A percentile compares a stretch with the other conserved stretches of the same genome.
These are phyloP conservation scores for Nomada fucata DNA, from an alignment of 2,888 invertebrate genomes.

Conservation along the genomic window DNA sequence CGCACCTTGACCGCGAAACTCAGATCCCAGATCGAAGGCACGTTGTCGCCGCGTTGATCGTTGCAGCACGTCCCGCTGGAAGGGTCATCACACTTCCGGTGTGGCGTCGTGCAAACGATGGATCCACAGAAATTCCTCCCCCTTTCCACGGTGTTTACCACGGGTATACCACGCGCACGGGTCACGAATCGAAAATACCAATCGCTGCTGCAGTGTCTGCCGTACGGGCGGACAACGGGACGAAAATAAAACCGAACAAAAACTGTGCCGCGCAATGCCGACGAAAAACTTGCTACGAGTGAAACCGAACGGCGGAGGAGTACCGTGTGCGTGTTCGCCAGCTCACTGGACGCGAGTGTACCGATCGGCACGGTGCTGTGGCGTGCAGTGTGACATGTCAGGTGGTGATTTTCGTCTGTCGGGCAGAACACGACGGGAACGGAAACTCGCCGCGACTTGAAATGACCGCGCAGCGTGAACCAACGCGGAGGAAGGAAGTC, in stretches of 20 bases:
- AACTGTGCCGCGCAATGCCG: background rate
- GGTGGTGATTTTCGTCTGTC: conserved; percentile 52
- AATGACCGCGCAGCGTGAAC: conserved; percentile 56
- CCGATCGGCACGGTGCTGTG: conserved; percentile 43
- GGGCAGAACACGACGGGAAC: conserved; percentile 33
- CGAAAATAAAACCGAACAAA: background rate
- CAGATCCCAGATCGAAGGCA: conserved; percentile 48
- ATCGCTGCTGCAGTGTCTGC: background rate
- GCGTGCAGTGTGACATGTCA: conserved; percentile 63
- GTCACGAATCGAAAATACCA: conserved; percentile 5
- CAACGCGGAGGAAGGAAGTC: conserved; percentile 58
- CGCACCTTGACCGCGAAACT: conserved; percentile 55
- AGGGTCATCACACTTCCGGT: conserved; percentile 64
- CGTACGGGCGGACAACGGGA: background rate
- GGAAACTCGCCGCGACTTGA: conserved; percentile 46
- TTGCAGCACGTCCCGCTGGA: conserved; percentile 34
- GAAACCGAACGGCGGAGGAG: background rate
- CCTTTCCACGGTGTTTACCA: background rate
- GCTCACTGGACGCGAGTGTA: conserved; percentile 53
- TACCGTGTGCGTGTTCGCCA: conserved; percentile 32
- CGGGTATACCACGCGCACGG: conserved; percentile 22
- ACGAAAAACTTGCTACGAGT: background rate
- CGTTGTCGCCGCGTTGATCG: conserved; percentile 47
- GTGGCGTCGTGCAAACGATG: background rate
- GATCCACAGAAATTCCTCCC: conserved; percentile 39